Percentiles rank a stretch among this genome's conserved stretches.
phyloP scores from a whole-genome alignment of 2,888 invertebrate genomes.

The Philaethria dido region DNA sequence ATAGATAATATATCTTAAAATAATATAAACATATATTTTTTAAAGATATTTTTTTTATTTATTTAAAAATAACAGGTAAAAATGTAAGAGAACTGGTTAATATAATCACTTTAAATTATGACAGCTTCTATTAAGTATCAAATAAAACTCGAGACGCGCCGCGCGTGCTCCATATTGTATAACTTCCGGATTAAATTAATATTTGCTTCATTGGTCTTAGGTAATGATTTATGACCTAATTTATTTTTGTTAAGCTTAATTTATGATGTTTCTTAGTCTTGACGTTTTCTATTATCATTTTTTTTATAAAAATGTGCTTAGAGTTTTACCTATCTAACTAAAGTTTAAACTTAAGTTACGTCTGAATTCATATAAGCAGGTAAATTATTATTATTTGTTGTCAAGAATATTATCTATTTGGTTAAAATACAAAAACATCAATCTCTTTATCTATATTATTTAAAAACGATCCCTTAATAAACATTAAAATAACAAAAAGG shows the following conservation, averaged over 20 bases:
- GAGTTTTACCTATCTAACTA: too few relatives aligned
- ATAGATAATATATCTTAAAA: too few relatives aligned
- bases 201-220: not conserved
- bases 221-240: conserved; percentile 6
- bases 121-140: not conserved
- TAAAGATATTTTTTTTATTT: too few relatives aligned
- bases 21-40: too few relatives aligned
- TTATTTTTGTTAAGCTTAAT: not conserved
- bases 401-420: too few relatives aligned
- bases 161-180: conserved; percentile 15
- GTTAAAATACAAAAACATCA: too few relatives aligned
- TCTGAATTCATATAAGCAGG: not conserved
- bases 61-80: not conserved
- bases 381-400: not conserved
- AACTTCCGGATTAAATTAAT: not conserved
- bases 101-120: conserved; percentile 2
- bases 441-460: too few relatives aligned
- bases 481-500: not conserved
- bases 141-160: not conserved
- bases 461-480: too few relatives aligned
- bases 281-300: too few relatives aligned
- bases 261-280: too few relatives aligned
- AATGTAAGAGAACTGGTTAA: not conserved
- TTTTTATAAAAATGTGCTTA: too few relatives aligned
- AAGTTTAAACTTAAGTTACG: too few relatives aligned